Conservation (phyloP, 2,888 invertebrate genomes). For the Micoletzkya japonica region DNA sequence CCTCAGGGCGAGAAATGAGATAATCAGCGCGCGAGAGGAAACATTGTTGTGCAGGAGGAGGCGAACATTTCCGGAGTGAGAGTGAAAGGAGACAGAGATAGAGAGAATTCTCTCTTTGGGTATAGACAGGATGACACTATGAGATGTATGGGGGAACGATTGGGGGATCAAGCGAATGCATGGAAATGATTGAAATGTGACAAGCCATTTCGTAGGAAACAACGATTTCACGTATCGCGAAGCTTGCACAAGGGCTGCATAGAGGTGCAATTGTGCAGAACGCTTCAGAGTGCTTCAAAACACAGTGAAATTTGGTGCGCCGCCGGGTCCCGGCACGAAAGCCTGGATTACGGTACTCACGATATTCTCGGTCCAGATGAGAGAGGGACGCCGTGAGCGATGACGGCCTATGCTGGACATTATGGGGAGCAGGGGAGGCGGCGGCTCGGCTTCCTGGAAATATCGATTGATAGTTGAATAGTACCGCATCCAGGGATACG, state of each 20-base stretch:
- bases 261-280: too few species aligned
- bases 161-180: background rate
- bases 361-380: constrained; percentile 26
- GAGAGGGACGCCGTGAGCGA: constrained; percentile 22
- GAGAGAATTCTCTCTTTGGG: background rate
- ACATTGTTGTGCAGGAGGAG: background rate
- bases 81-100: too few species aligned
- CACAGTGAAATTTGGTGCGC: background rate
- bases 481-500: background rate
- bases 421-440: background rate
- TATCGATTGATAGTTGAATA: background rate
- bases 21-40: background rate
- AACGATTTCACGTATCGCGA: background rate
- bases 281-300: too few species aligned
- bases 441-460: constrained; percentile 12
- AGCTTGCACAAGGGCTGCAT: background rate
- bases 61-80: constrained; percentile 1
- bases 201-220: background rate
- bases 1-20: background rate
- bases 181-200: background rate
- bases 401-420: constrained; percentile 22
- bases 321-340: background rate
- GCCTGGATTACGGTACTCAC: background rate
- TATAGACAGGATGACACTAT: background rate
- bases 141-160: background rate